A percentile compares a stretch with the other conserved stretches of the same genome.
phyloP scores from a whole-genome alignment of 2,797 vertebrate species.

The Meda fulgida region DNA sequence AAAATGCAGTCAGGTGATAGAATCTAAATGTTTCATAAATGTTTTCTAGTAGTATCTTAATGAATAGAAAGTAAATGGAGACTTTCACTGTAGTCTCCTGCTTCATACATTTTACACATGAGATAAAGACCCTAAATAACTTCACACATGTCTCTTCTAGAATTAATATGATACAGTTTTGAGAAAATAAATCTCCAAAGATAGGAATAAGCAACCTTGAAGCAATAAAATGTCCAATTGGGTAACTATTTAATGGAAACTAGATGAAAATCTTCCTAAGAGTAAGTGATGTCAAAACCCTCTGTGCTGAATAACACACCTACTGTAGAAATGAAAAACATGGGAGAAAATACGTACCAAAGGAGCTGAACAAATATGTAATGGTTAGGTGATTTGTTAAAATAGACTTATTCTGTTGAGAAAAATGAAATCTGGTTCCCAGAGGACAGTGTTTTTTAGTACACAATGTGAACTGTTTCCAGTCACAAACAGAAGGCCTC shows the following conservation, averaged over 20 bases:
- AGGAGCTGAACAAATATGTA: conserved; percentile 10
- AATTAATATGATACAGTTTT: not conserved
- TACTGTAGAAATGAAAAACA: not conserved
- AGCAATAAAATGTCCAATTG: not conserved
- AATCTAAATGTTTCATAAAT: not conserved
- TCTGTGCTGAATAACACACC: not conserved
- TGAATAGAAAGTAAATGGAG: not conserved
- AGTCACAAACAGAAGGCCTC: conserved; percentile 29
- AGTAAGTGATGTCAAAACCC: not conserved
- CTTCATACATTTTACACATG: not conserved
- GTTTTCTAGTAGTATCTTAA: not conserved
- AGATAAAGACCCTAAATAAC: not conserved
- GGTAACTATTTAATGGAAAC: not conserved
- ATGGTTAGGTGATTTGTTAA: conserved; percentile 15
- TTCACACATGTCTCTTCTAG: not conserved
- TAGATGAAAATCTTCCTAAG: not conserved
- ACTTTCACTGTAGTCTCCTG: not conserved
- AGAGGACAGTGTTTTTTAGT: conserved; percentile 50
- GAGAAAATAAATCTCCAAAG: not conserved
- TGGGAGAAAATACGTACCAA: not conserved
- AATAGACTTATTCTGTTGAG: conserved; percentile 9
- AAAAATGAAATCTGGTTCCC: conserved; percentile 29
- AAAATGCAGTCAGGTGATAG: not conserved
- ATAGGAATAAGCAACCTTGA: not conserved
- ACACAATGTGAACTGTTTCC: conserved; percentile 40